Base-by-base conservation (phyloP, 2,888 invertebrate species). In the Leptarthrus brevirostris region DNA sequence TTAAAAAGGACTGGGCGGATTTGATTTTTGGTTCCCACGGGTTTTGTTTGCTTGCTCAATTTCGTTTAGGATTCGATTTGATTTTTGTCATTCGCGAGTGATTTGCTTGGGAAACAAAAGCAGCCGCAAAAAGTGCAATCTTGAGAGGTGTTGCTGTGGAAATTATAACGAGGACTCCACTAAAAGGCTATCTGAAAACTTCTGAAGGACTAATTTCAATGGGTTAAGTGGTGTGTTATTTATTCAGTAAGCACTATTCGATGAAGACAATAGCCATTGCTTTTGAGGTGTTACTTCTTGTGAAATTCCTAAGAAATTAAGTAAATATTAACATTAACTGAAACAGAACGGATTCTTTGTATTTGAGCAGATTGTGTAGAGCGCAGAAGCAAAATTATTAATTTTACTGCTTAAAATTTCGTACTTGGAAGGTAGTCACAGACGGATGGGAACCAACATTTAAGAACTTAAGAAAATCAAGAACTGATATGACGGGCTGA, bases 11-110 rank as follows among this genome's bases (percentile, higher is more conserved):
- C 3, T 47, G 47, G 47, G 47, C 47, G 47, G 47, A 47, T 47
- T 47, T 47, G n/a, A 47, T 47, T 47, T n/a, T 47, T 14, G 47
- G 12, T 47, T 47, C 47, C 47, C 47, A 47, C 47, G 47, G 47
- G 12, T 47, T n/a, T n/a, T n/a, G n/a, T n/a, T 12, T 16, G 47
- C 12, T 47, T 47, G 12, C 47, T 14, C 12, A 14, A 12, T 47
- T 47, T 12, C 4, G 5, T 12, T 16, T 14, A 4, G 3, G 47
- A 16, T 47, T 12, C 3, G n/a, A 47, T 47, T 14, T 14, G 16
- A 16, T 12, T 14, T 16, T 47, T n/a, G n/a, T n/a, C n/a, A n/a
- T n/a, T n/a, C n/a, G n/a, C n/a, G n/a, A n/a, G n/a, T n/a, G n/a
- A n/a, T n/a, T n/a, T n/a, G n/a, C n/a, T n/a, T 47, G n/a, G 16